Conservation (phyloP, 1,140 invertebrate genomes). For the Drosophila sulfurigaster region DNA sequence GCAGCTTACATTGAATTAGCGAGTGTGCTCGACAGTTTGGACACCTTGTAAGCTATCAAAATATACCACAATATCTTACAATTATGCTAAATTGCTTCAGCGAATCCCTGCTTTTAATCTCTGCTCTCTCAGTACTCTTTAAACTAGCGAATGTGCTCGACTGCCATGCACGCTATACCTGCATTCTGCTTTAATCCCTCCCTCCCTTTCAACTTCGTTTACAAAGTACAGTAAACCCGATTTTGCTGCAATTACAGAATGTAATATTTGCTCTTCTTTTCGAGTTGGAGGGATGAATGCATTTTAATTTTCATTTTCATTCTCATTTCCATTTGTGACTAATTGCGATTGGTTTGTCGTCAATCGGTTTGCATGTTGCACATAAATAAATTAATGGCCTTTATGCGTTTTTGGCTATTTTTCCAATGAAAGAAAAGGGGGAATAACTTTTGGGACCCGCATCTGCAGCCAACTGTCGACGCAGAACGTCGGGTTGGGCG, state of each 20-base stretch:
- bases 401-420: background rate
- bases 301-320: slow-evolving; percentile 50
- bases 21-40: background rate
- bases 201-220: too few species aligned
- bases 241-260: background rate
- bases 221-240: background rate
- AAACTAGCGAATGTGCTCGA: background rate
- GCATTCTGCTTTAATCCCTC: background rate
- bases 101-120: background rate
- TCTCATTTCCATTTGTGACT: slow-evolving; percentile 69
- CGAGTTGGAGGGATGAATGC: slow-evolving; percentile 36
- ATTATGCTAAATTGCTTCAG: too few species aligned
- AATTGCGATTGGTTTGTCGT: slow-evolving; percentile 77
- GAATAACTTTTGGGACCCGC: slow-evolving; percentile 47
- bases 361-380: slow-evolving; percentile 83
- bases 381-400: slow-evolving; percentile 80
- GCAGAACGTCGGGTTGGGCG: background rate
- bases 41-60: background rate
- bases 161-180: background rate
- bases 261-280: background rate
- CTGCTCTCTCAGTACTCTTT: background rate
- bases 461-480: slow-evolving; percentile 60
- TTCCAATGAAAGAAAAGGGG: background rate
- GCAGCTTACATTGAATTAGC: too few species aligned
- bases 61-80: too few species aligned